A percentile compares a stretch with the other conserved stretches of the same genome.
These are phyloP conservation scores for Gavialis gangeticus DNA, from an alignment of 2,113 vertebrate genomes.

Conservation along the genomic window DNA sequence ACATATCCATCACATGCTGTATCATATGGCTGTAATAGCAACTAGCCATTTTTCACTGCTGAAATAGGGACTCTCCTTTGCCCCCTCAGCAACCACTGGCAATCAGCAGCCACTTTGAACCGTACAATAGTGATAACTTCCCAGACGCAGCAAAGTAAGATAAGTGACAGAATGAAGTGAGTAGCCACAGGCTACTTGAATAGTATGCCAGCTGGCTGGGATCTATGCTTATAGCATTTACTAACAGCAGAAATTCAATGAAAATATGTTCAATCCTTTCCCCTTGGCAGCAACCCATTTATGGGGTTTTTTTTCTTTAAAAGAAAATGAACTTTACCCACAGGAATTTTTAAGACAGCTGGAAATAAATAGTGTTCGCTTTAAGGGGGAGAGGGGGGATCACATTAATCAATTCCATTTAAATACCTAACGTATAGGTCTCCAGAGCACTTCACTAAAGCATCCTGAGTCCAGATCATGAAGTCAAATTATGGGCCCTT, in stretches of 20 bases:
- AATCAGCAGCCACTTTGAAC: constrained; percentile 2
- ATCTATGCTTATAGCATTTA: neutral
- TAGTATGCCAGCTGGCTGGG: neutral
- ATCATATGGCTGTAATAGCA: neutral
- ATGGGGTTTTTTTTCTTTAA: neutral
- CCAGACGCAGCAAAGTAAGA: neutral
- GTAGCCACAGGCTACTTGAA: neutral
- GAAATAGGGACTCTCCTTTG: constrained; percentile 7
- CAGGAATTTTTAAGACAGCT: neutral
- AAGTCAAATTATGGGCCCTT: neutral
- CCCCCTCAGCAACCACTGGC: neutral
- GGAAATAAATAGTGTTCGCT: neutral
- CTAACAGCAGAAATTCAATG: neutral
- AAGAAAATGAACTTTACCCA: neutral
- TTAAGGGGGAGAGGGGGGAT: neutral
- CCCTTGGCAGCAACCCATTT: neutral
- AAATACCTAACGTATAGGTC: accelerated
- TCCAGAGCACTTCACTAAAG: neutral
- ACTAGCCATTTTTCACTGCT: constrained; percentile 23
- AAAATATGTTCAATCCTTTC: neutral
- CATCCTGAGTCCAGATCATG: neutral
- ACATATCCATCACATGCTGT: constrained; percentile 31
- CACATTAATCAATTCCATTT: neutral
- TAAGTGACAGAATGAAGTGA: neutral
- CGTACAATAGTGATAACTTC: neutral